Conservation (phyloP, 35 echinoderm and acorn worm species). For the Apostichopus californicus region DNA sequence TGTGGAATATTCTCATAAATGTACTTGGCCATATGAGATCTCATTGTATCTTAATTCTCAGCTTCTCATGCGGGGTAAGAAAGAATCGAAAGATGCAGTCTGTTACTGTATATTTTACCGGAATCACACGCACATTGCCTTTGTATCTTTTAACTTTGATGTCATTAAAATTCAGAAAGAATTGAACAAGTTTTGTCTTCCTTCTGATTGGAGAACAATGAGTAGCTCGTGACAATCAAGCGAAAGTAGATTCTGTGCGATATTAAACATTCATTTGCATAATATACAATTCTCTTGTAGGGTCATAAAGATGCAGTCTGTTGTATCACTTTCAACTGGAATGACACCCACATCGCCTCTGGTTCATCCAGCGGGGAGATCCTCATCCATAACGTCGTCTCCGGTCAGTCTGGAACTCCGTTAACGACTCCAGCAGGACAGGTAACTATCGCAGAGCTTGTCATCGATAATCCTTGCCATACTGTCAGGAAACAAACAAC, state of each 20-base stretch:
- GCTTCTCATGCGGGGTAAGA: background rate
- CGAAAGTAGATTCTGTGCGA: background rate
- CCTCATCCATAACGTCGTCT: constrained; percentile 88
- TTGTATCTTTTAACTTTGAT: constrained; percentile 60
- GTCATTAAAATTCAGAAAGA: too few relatives aligned
- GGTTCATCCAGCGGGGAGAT: constrained; percentile 74
- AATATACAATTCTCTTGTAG: constrained; percentile 21
- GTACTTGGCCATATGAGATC: background rate
- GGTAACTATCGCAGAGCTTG: constrained; percentile 44
- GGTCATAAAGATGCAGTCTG: constrained; percentile 78
- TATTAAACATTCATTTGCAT: background rate
- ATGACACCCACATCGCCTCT: constrained; percentile 87
- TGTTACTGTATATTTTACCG: constrained; percentile 72
- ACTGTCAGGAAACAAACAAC: background rate
- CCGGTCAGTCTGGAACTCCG: constrained; percentile 70
- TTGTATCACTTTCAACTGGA: constrained; percentile 82
- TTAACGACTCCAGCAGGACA: constrained; percentile 68
- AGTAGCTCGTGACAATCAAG: too few relatives aligned
- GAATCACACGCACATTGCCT: constrained; percentile 83
- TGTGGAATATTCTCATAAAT: too few relatives aligned
- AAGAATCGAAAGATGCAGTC: background rate
- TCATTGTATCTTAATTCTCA: background rate
- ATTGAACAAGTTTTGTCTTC: too few relatives aligned
- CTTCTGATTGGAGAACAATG: too few relatives aligned
- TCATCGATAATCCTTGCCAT: background rate